Evolutionary conservation across 2,888 invertebrate species (phyloP), one percentile per base, ranked within the genome.

Genomic region (Tupiocoris notatus): DNA sequence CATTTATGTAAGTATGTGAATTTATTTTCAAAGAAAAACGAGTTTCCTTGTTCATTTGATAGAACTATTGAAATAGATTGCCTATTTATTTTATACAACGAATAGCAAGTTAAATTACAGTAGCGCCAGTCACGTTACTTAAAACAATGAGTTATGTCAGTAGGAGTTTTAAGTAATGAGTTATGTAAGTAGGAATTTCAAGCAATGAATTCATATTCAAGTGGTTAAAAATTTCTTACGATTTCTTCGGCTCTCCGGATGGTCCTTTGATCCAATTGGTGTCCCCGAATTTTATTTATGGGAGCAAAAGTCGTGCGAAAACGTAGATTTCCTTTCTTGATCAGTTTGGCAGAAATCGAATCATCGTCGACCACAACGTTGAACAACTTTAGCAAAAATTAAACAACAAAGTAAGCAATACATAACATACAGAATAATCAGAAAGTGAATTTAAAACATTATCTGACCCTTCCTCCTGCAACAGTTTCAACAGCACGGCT

Each of bases 351-450:
- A 81, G 93, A 92, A 0, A 94, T 93, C 71, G 86, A 86, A 82
- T 96, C 95, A 62, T 90, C 91, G 82, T 96, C 94, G 54, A 96
- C 94, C 66, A 98, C 91, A 77, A 97, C 91, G 85, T 96, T 94
- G 85, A 91, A 95, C 23, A 98, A 84, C 94, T 96, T 83, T 62
- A 85, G 84, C 21, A 61, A 54, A 59, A 59, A 79, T 25, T 7
- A 39, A 39, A 39, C 39, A 7, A 39, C 39, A 39, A 7, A 39
- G 3, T 39, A 7, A 7, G 39, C 3, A 39, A 12, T 7, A 39
- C 3, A 3, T 39, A 39, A 39, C 39, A 39, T 12, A 39, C 39
- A 39, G 39, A 39, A 39, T 39, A 39, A 39, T 39, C 59, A 59
- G 17, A 65, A 65, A 39, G 61, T 57, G 61, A 67, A 65, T 58